phyloP scores from a whole-genome alignment of 2,113 vertebrate genomes.

The Aphyosemion australe region DNA sequence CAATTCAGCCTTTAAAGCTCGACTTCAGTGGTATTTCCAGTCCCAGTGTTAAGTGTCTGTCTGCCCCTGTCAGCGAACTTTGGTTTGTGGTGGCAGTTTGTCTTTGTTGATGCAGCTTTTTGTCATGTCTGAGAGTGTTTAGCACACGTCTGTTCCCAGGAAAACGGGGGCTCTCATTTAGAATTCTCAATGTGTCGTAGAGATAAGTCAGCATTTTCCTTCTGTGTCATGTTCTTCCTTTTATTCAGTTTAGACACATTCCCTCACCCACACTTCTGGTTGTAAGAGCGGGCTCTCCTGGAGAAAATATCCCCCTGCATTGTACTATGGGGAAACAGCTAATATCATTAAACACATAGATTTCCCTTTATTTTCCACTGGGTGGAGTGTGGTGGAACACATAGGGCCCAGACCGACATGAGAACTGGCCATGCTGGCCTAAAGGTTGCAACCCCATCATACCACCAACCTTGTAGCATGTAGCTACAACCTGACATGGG shows the following conservation, averaged over 20 bases:
- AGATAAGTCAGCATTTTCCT: neutral
- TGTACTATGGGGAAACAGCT: too few relatives aligned
- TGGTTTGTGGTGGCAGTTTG: conserved; percentile 8
- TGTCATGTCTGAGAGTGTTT: conserved; percentile 1
- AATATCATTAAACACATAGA: too few relatives aligned
- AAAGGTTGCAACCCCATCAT: too few relatives aligned
- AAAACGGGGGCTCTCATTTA: neutral
- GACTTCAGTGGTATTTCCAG: conserved; percentile 14
- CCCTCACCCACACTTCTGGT: neutral
- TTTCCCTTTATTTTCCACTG: too few relatives aligned
- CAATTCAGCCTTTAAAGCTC: conserved; percentile 31
- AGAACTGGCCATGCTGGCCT: too few relatives aligned
- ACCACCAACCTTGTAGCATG: too few relatives aligned
- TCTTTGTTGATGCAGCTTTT: conserved; percentile 5
- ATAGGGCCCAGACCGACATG: too few relatives aligned
- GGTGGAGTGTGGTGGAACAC: too few relatives aligned
- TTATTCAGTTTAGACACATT: neutral
- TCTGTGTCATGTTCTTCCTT: neutral
- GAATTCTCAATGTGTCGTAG: neutral
- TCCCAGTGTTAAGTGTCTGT: conserved; percentile 19
- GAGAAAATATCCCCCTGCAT: neutral
- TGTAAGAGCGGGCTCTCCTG: too few relatives aligned
- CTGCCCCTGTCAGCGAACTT: conserved; percentile 1
- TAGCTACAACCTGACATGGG: too few relatives aligned
- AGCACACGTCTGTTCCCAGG: neutral